These are phyloP conservation scores for Clytia hemisphaerica DNA, from an alignment of 30 jellyfish, hydroid and myxozoan species.

Conservation along the genomic window DNA sequence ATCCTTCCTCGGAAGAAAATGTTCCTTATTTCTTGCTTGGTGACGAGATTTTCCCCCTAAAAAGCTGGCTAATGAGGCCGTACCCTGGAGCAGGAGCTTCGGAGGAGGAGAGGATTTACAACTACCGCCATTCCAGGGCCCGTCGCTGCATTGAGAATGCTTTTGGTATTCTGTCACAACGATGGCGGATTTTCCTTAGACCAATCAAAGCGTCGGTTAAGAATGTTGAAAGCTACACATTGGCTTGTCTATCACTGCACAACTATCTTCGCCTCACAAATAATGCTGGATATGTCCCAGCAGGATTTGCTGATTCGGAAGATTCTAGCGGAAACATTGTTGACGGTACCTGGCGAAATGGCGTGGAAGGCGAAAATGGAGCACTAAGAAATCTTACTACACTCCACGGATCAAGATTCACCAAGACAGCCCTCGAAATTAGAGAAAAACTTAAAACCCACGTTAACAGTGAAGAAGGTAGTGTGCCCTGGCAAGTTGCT, in stretches of 20 bases:
- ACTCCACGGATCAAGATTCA: too few species aligned
- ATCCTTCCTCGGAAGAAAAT: background rate
- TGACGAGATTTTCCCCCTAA: slow-evolving; percentile 27
- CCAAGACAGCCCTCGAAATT: too few species aligned
- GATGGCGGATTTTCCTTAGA: slow-evolving; percentile 31
- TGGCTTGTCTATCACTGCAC: slow-evolving; percentile 20
- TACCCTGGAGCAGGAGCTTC: slow-evolving; percentile 1
- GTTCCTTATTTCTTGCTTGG: slow-evolving; percentile 19
- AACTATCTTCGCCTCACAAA: slow-evolving; percentile 22
- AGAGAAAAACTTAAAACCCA: background rate
- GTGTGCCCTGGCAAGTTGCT: slow-evolving; percentile 14
- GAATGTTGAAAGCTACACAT: too few species aligned
- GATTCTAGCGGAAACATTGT: slow-evolving; percentile 24
- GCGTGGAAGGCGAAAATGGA: background rate
- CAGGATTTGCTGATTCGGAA: slow-evolving; percentile 32
- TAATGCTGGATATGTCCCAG: slow-evolving; percentile 16
- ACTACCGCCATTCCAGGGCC: slow-evolving; percentile 31
- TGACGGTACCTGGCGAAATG: slow-evolving; percentile 41
- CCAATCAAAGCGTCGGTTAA: slow-evolving; percentile 4
- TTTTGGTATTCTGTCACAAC: slow-evolving; percentile 21
- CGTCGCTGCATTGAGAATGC: too few species aligned
- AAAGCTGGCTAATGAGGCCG: slow-evolving; percentile 36
- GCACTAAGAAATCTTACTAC: too few species aligned
- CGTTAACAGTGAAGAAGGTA: slow-evolving; percentile 3
- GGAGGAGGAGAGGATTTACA: slow-evolving; percentile 1